Evolutionary conservation across 2,113 vertebrate genomes (phyloP), one percentile per base, ranked within the genome.

Genomic region (Pachyramphus minor): DNA sequence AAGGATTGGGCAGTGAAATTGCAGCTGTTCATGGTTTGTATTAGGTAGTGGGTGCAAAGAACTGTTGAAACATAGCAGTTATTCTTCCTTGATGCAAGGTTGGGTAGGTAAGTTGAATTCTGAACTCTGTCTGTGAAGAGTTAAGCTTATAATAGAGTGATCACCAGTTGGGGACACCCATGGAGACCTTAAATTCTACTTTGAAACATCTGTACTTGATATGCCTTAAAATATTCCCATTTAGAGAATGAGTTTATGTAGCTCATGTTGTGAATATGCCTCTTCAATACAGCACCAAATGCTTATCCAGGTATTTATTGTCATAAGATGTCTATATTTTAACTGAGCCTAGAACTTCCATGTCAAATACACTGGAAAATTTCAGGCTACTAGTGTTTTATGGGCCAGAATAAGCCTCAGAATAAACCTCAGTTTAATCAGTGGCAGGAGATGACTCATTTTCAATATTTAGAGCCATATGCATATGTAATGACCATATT

Each of bases 1-100:
- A 98, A 97, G 97, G 98, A 97, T 97, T 98, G 98, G 97, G 96
- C 98, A 98, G 98, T 97, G 98, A 98, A 98, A 98, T 98, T 98
- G 98, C 98, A 99, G 97, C 98, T 98, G 98, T 97, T 98, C 94
- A 53, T 93, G 78, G 93, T 97, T 98, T 96, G 68, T 88, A 91
- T 93, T 95, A 97, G 96, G 97, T 97, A 97, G 90, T 95, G 96
- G 95, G 94, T 96, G 87, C 93, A 96, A 98, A 98, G 98, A 99
- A 96, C 98, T 98, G 98, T 97, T 97, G 98, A 98, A 98, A 98
- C 31, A 93, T 98, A 98, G 98, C 98, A 98, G 97, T 97, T 98
- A 96, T 96, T 98, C 98, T 98, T 98, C 97, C 98, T 98, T 98
- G 97, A 99, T 97, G 96, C 97, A 98, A 98, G 98, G 98, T 98